phyloP scores from a whole-genome alignment of 2,113 vertebrate species.

The Lamprotornis superbus region DNA sequence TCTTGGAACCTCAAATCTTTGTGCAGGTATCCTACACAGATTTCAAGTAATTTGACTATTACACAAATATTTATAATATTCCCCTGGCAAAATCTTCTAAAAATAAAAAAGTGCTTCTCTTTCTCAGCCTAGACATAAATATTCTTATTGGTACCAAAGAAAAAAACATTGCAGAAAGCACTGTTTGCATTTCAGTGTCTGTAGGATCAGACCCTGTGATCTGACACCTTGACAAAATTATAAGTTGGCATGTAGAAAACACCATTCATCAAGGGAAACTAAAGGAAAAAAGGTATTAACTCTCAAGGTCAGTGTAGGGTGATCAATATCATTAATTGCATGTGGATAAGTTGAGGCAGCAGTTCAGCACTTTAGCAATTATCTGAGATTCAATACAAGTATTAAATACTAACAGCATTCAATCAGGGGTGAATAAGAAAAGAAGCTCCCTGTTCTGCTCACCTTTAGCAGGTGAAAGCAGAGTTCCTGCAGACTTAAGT shows the following conservation, averaged over 20 bases:
- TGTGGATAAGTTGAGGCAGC: slow-evolving; percentile 2
- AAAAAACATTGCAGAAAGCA: not conserved
- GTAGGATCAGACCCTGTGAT: not conserved
- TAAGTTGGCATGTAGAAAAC: not conserved
- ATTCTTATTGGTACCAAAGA: not conserved
- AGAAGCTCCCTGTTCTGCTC: not conserved
- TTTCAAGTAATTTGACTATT: not conserved
- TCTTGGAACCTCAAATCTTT: not conserved
- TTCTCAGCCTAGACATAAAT: not conserved
- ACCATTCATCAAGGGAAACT: not conserved
- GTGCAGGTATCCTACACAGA: not conserved
- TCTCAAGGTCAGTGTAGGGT: slow-evolving; percentile 1
- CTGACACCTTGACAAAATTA: not conserved
- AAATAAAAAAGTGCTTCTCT: not conserved
- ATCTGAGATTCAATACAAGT: not conserved
- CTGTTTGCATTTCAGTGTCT: not conserved
- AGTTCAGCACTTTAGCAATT: slow-evolving; percentile 7
- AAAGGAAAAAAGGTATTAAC: slow-evolving; percentile 30
- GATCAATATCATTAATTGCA: slow-evolving; percentile 47
- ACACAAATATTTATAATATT: not conserved
- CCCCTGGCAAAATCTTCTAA: not conserved
- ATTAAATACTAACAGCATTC: slow-evolving; percentile 11
- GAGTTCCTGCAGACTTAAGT: not conserved
- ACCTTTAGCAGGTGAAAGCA: not conserved
- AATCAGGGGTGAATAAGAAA: not conserved